A percentile compares a stretch with the other conserved stretches of the same genome.
Conservation (phyloP, 2,113 vertebrate genomes). For the Varanus komodoensis region DNA sequence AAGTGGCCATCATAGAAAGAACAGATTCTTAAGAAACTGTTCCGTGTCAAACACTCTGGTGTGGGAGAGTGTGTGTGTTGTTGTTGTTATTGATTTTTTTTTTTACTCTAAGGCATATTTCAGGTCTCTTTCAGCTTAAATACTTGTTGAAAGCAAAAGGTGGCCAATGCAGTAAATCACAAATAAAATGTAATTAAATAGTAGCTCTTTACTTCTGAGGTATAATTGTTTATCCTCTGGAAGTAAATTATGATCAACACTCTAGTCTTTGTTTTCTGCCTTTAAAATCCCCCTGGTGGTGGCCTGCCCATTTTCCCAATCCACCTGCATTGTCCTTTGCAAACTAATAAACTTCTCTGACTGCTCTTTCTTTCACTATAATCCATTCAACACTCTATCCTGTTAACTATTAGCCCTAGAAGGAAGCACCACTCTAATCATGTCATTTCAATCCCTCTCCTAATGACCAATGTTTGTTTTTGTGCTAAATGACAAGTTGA, state of each 20-base stretch:
- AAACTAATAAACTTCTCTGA: background rate
- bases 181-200: background rate
- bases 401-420: background rate
- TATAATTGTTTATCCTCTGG: slow-evolving; percentile 3
- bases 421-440: background rate
- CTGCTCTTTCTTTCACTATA: background rate
- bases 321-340: background rate
- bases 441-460: background rate
- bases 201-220: background rate
- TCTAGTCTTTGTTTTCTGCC: slow-evolving; percentile 13
- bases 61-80: background rate
- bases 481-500: slow-evolving; percentile 19
- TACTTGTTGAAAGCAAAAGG: background rate
- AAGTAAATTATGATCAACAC: background rate
- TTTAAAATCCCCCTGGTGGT: background rate
- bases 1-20: too few species aligned
- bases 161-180: background rate
- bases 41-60: background rate
- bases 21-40: background rate
- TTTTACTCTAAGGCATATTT: background rate
- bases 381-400: background rate
- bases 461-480: slow-evolving; percentile 1
- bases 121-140: background rate
- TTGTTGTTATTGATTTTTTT: background rate
- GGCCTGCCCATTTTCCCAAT: background rate